Evolutionary conservation across 1,140 invertebrate genomes (phyloP), one percentile per base, ranked within the genome.

Genomic region (Heliothis virescens): DNA sequence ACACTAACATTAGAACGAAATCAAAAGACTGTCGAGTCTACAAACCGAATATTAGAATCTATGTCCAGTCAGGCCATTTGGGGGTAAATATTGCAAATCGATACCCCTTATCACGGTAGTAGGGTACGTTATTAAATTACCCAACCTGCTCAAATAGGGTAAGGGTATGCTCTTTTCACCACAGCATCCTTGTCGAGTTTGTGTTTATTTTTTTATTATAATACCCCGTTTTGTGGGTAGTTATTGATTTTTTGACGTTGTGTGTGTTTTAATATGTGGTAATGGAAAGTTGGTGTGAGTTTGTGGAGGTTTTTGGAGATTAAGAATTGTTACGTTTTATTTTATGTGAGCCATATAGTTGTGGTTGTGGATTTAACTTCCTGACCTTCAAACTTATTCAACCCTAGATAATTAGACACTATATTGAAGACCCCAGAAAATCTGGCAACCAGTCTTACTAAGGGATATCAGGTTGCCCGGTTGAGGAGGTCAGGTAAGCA

Each of bases 41-140:
- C 34, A 21, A 0, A 5, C 2, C 41, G 26, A 4, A 52, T 53
- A 34, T 29, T 12, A 18, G 65, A 76, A 65, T 76, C 74, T 76
- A 16, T 76, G 74, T 11, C 21, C 60, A 15, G 18, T 21, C 15
- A 12, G 50, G 52, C 63, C 65, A 69, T 81, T 81, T 63, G 15
- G 48, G 83, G 80, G 85, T 83, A 85, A 88, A 86, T 86, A 88
- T 88, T 88, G 83, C 81, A 74, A 86, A 88, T 86, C 83, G 81
- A 88, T 88, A 82, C 55, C 79, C 80, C 83, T 85, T 85, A 85
- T 85, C 82, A 82, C 59, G 65, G 65, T 55, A 62, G 59, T 65
- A 50, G 74, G 57, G 41, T 62, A 79, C 71, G 77, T 87, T 87
- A 87, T 86, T 86, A 83, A 87, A 86, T 87, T 86, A 85, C 83